These are phyloP conservation scores for Tyrophagus putrescentiae DNA, from an alignment of 1,140 invertebrate species.

Conservation along the genomic window DNA sequence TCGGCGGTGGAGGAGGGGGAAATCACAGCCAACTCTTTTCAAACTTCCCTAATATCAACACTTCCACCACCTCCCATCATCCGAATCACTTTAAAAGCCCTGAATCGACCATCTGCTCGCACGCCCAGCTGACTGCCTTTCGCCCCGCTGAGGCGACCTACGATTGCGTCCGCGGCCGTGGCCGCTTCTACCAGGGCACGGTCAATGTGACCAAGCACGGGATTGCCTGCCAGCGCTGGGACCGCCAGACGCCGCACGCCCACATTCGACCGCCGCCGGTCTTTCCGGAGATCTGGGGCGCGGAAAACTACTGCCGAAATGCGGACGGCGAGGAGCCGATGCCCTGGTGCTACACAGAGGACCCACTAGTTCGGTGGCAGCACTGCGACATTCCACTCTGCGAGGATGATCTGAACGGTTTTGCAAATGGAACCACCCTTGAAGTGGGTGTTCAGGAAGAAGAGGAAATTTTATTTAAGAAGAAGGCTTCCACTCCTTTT, in stretches of 20 bases:
- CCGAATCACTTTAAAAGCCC: too few relatives aligned
- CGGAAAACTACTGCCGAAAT: slow-evolving; percentile 88
- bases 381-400: slow-evolving; percentile 75
- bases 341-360: slow-evolving; percentile 90
- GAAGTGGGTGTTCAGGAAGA: too few relatives aligned
- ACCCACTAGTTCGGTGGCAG: slow-evolving; percentile 68
- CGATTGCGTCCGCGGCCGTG: slow-evolving; percentile 52
- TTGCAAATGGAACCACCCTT: too few relatives aligned
- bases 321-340: slow-evolving; percentile 75
- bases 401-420: too few relatives aligned
- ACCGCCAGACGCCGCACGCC: slow-evolving; percentile 61
- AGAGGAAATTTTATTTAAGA: too few relatives aligned
- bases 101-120: slow-evolving; percentile 55
- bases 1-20: too few relatives aligned
- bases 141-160: slow-evolving; percentile 51
- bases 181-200: slow-evolving; percentile 76
- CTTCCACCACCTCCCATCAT: slow-evolving; percentile 27
- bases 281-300: slow-evolving; percentile 72
- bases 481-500: neutral
- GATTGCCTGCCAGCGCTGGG: slow-evolving; percentile 75
- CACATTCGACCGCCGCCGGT: slow-evolving; percentile 71
- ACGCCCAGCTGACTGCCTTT: slow-evolving; percentile 64
- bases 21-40: too few relatives aligned
- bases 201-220: slow-evolving; percentile 69
- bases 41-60: too few relatives aligned